Percentiles rank a stretch among this genome's conserved stretches.
These are phyloP conservation scores for Trachythela sp. DNA, from an alignment of 64 coral and sea anemone species.

Conservation along the genomic window DNA sequence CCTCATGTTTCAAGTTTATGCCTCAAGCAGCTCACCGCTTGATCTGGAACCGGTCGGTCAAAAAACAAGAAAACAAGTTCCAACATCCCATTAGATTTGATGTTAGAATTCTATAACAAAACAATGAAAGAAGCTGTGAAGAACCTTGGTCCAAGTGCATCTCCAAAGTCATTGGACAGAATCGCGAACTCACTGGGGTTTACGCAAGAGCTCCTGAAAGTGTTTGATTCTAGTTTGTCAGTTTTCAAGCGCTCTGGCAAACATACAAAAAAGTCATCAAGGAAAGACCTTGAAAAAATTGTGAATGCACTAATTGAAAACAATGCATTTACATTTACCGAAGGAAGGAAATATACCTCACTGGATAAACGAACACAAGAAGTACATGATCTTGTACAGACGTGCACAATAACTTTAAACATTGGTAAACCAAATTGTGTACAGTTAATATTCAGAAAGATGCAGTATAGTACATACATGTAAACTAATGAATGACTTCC, in stretches of 20 bases:
- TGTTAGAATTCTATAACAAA: background rate
- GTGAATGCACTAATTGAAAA: background rate
- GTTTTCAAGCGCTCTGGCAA: background rate
- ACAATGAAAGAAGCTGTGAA: background rate
- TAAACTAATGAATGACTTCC: too few species aligned
- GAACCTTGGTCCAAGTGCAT: background rate
- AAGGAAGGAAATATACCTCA: background rate
- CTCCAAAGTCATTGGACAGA: conserved; percentile 4
- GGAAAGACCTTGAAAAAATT: background rate
- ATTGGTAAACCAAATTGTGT: too few species aligned
- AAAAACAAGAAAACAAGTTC: background rate
- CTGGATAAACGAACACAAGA: too few species aligned
- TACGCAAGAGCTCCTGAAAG: background rate
- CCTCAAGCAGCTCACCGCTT: background rate
- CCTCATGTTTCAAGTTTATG: background rate
- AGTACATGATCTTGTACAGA: too few species aligned
- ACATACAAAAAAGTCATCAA: background rate
- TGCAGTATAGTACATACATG: too few species aligned
- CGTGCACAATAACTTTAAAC: too few species aligned
- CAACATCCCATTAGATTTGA: background rate
- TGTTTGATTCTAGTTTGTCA: background rate
- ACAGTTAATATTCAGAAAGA: too few species aligned
- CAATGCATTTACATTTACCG: background rate
- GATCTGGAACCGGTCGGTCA: background rate
- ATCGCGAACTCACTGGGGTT: background rate